These are phyloP conservation scores for Drosophila birchii DNA, from an alignment of 2,888 invertebrate species.

Conservation along the genomic window DNA sequence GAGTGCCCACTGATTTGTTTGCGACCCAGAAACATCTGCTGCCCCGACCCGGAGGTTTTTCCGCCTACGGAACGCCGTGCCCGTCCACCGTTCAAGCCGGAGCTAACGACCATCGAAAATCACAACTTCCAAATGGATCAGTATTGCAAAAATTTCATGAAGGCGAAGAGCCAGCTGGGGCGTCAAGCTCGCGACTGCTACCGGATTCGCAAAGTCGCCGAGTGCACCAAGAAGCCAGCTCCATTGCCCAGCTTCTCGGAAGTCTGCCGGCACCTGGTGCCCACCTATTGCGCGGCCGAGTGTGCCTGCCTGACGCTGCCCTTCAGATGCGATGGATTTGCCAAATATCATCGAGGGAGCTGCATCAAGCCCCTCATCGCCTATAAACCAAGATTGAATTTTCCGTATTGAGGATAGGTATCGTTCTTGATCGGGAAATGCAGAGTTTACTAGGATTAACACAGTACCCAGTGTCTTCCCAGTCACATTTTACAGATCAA, in stretches of 20 bases:
- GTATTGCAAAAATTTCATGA: constrained; percentile 2
- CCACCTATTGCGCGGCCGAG: constrained; percentile 42
- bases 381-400: not conserved
- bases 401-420: not conserved
- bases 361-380: constrained; percentile 44
- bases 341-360: not conserved
- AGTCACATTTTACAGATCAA: not conserved
- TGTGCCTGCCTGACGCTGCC: constrained; percentile 43
- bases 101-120: constrained; percentile 18
- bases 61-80: constrained; percentile 33
- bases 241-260: constrained; percentile 64
- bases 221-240: constrained; percentile 37
- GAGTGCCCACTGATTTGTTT: constrained; percentile 56
- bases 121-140: constrained; percentile 22
- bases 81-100: not conserved
- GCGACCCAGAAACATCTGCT: constrained; percentile 50
- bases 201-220: rapidly evolving
- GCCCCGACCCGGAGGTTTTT: constrained; percentile 30
- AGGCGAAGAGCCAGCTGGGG: constrained; percentile 3
- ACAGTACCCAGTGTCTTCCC: not conserved
- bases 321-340: constrained; percentile 53
- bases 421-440: not conserved
- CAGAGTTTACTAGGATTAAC: not conserved
- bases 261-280: constrained; percentile 10
- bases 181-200: constrained; percentile 16